A percentile compares a stretch with the other conserved stretches of the same genome.
phyloP scores from a whole-genome alignment of 37 sponge, comb jelly and placozoan genomes.

The Hormiphora californensis region DNA sequence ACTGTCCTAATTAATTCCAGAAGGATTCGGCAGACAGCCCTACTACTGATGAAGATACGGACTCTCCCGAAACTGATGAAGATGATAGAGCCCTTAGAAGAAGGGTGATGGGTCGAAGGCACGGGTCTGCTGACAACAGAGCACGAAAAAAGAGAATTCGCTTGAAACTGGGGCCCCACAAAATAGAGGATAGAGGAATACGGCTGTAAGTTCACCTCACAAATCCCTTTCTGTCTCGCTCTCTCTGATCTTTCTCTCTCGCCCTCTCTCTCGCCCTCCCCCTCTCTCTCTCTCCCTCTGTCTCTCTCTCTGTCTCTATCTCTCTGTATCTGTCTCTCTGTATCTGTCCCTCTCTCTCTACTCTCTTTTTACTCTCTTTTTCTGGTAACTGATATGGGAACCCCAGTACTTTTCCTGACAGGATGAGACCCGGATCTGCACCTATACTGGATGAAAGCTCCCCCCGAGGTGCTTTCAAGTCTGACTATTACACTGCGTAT shows the following conservation, averaged over 20 bases:
- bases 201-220: background rate
- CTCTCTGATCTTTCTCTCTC: background rate
- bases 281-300: background rate
- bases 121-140: constrained; percentile 1
- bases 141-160: background rate
- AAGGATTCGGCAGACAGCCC: background rate
- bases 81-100: constrained; percentile 13
- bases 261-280: background rate
- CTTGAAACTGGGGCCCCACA: constrained; percentile 24
- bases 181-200: background rate
- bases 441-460: background rate
- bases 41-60: background rate
- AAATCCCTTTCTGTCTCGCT: background rate
- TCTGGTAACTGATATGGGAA: too few relatives aligned
- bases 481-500: constrained; percentile 38
- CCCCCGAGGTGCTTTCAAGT: background rate
- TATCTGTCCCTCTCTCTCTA: constrained; percentile 7
- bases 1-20: background rate
- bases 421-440: constrained; percentile 47
- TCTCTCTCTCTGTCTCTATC: constrained; percentile 5
- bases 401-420: too few relatives aligned
- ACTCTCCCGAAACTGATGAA: background rate
- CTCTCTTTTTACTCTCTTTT: too few relatives aligned
- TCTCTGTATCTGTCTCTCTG: background rate
- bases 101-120: constrained; percentile 12